Conservation (phyloP, 2,797 vertebrate species). For the Toxotes lorentzi region DNA sequence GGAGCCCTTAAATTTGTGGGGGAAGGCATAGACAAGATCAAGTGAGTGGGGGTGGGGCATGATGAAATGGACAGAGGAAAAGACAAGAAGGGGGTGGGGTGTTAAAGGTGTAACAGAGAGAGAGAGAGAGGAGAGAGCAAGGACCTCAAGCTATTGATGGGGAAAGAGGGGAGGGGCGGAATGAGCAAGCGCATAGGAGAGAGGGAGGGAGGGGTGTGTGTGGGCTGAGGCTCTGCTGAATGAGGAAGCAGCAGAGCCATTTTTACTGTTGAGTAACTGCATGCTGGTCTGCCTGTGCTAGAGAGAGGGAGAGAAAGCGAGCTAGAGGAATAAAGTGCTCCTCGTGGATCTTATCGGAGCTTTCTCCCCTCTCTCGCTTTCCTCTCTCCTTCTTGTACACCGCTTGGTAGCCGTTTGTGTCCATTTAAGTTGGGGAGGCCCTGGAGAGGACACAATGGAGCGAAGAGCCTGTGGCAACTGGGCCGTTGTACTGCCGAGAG, state of each 20-base stretch:
- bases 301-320: constrained; percentile 71
- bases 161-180: constrained; percentile 76
- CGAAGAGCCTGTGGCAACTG: constrained; percentile 86
- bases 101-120: constrained; percentile 74
- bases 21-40: constrained; percentile 71
- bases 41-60: constrained; percentile 77
- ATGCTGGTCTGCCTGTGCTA: constrained; percentile 74
- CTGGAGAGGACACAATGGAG: constrained; percentile 85
- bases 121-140: constrained; percentile 65
- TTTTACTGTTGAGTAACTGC: constrained; percentile 88
- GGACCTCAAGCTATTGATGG: constrained; percentile 83
- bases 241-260: constrained; percentile 89
- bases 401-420: constrained; percentile 59
- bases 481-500: constrained; percentile 86
- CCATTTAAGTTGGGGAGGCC: constrained; percentile 77
- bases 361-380: constrained; percentile 57
- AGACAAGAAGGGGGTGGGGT: constrained; percentile 79
- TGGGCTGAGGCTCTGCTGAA: constrained; percentile 85
- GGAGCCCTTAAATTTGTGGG: constrained; percentile 67
- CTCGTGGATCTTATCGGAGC: constrained; percentile 65
- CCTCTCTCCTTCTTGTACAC: constrained; percentile 39
- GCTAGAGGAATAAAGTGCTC: constrained; percentile 69
- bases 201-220: constrained; percentile 78
- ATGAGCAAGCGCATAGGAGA: constrained; percentile 70
- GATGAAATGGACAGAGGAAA: constrained; percentile 74